These are phyloP conservation scores for Engraulis encrasicolus DNA, from an alignment of 2,113 vertebrate species.

Conservation along the genomic window DNA sequence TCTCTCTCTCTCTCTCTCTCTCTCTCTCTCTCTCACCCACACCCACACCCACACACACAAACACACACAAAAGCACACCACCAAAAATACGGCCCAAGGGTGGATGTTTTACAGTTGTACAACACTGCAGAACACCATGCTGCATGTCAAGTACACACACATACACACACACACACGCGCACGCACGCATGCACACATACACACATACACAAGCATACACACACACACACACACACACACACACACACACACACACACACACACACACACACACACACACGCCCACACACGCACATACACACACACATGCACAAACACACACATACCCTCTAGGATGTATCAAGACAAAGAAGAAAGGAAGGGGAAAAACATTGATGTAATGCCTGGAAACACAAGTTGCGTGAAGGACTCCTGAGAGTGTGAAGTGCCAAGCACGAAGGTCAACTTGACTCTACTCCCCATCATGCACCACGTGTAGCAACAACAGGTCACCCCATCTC, in stretches of 20 bases:
- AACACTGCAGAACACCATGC: neutral
- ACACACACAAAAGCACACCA: neutral
- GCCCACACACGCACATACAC: too few relatives aligned
- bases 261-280: neutral
- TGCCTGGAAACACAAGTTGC: neutral
- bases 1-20: too few relatives aligned
- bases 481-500: too few relatives aligned
- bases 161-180: conserved; percentile 7
- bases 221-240: conserved; percentile 2
- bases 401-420: neutral
- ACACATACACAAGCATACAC: too few relatives aligned
- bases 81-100: neutral
- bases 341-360: neutral
- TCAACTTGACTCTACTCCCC: neutral
- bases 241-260: neutral
- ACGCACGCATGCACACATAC: neutral
- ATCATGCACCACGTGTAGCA: neutral
- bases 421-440: neutral
- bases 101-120: neutral
- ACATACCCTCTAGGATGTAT: neutral
- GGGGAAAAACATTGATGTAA: neutral
- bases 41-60: too few relatives aligned
- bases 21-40: too few relatives aligned
- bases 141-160: conserved; percentile 27
- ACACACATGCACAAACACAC: neutral